Conservation (phyloP, 2,113 vertebrate genomes). For the Raja brachyura region DNA sequence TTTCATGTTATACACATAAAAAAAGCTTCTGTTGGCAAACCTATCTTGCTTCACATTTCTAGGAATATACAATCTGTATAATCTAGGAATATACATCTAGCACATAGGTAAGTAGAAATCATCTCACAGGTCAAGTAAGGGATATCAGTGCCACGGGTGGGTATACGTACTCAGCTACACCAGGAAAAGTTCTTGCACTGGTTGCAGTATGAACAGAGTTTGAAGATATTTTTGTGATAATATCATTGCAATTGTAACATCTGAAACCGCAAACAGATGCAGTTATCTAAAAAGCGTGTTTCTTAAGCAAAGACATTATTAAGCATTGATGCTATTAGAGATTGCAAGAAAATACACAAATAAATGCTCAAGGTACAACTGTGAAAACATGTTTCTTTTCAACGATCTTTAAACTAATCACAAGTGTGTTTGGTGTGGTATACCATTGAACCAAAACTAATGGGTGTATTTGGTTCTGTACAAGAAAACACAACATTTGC, state of each 20-base stretch:
- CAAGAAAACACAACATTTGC: slow-evolving; percentile 18
- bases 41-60: background rate
- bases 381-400: background rate
- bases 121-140: background rate
- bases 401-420: background rate
- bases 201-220: background rate
- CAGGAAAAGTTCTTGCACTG: background rate
- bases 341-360: background rate
- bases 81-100: background rate
- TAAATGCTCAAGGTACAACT: background rate
- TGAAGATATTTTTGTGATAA: background rate
- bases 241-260: background rate
- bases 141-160: background rate
- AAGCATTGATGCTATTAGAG: background rate
- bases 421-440: background rate
- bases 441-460: slow-evolving; percentile 8
- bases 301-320: background rate
- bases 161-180: background rate
- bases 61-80: background rate
- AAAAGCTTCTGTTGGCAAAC: background rate
- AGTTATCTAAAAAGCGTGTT: background rate
- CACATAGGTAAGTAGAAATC: background rate
- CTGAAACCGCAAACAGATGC: background rate
- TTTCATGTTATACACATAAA: background rate
- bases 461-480: slow-evolving; percentile 17